Conservation (phyloP, 2,113 vertebrate species). For the Sterrhoptilus dennistouni region DNA sequence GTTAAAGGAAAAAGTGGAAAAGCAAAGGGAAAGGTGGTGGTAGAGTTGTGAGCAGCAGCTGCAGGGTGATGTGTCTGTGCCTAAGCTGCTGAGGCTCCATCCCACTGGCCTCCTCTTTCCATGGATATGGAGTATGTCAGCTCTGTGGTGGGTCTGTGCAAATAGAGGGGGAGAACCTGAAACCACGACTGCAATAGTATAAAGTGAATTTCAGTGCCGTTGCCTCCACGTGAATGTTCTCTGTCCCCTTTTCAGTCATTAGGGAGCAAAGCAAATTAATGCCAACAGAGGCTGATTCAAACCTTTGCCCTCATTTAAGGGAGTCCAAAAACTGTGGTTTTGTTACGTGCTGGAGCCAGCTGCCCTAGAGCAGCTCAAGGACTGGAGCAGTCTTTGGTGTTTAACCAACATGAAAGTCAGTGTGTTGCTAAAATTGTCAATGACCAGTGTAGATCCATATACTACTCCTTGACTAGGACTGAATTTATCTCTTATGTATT, state of each 20-base stretch:
- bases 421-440: not conserved
- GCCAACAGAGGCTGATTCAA: slow-evolving; percentile 41
- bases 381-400: not conserved
- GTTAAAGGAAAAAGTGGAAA: too few species aligned
- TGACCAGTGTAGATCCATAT: not conserved
- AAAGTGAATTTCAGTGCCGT: not conserved
- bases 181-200: not conserved
- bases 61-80: not conserved
- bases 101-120: not conserved
- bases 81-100: not conserved
- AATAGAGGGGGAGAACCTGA: not conserved
- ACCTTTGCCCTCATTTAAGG: slow-evolving; percentile 56
- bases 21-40: not conserved
- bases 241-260: slow-evolving; percentile 16
- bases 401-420: not conserved
- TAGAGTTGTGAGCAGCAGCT: not conserved
- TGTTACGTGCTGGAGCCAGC: slow-evolving; percentile 21
- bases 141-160: not conserved
- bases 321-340: not conserved
- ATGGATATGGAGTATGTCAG: not conserved
- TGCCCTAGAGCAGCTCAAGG: slow-evolving; percentile 48
- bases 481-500: not conserved
- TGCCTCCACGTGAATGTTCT: not conserved
- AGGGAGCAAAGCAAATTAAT: slow-evolving; percentile 54
- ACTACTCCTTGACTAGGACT: not conserved